These are phyloP conservation scores for Thecophora atra DNA, from an alignment of 2,888 invertebrate genomes.

Conservation along the genomic window DNA sequence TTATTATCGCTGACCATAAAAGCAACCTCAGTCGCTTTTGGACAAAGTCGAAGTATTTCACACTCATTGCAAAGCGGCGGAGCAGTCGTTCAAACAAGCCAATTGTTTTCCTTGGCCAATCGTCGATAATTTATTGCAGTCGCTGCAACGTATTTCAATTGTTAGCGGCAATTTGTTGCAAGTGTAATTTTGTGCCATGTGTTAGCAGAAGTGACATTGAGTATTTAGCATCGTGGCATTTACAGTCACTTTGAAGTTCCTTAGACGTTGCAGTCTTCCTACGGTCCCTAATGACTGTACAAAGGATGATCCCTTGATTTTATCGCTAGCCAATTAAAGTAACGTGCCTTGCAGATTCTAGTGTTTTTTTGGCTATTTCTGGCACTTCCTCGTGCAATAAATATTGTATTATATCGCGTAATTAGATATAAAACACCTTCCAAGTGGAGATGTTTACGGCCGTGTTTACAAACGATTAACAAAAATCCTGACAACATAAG, in stretches of 20 bases:
- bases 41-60: neutral
- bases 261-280: neutral
- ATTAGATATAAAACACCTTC: too few species aligned
- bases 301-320: too few species aligned
- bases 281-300: neutral
- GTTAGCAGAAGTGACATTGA: conserved; percentile 18
- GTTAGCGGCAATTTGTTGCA: conserved; percentile 24
- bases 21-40: neutral
- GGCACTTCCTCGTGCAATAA: too few species aligned
- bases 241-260: neutral
- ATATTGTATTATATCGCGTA: too few species aligned
- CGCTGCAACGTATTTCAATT: conserved; percentile 20
- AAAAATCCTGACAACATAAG: too few species aligned
- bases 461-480: too few species aligned
- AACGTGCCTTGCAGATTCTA: too few species aligned
- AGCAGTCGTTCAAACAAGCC: neutral
- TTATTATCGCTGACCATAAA: conserved; percentile 25
- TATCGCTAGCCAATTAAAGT: too few species aligned
- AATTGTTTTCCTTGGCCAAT: neutral
- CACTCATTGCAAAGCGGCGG: neutral
- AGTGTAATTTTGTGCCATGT: conserved; percentile 9
- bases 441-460: too few species aligned
- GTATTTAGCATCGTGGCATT: neutral
- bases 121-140: conserved; percentile 17
- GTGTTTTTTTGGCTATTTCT: too few species aligned